Conservation (phyloP, 53 echinoderm and acorn worm species). For the Luidia sarsii region DNA sequence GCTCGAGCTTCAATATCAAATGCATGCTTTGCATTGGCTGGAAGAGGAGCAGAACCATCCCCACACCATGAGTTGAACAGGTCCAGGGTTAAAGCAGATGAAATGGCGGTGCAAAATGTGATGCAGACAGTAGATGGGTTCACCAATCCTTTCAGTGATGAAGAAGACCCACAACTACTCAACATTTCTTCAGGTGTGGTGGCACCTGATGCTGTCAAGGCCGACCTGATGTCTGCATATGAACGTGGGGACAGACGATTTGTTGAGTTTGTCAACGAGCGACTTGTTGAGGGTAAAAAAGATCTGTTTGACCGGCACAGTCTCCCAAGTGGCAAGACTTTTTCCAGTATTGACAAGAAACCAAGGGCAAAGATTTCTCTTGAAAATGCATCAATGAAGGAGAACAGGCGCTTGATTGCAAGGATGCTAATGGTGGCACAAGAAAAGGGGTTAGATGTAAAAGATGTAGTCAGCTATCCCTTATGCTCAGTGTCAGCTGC, state of each 20-base stretch:
- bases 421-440: constrained; percentile 58
- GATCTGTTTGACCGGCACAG: constrained; percentile 53
- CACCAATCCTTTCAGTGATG: constrained; percentile 30
- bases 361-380: constrained; percentile 34
- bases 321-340: constrained; percentile 58
- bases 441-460: constrained; percentile 53
- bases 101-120: constrained; percentile 20
- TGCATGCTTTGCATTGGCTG: neutral
- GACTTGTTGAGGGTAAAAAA: constrained; percentile 35
- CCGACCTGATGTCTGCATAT: constrained; percentile 31
- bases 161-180: constrained; percentile 49
- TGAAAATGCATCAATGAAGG: constrained; percentile 55
- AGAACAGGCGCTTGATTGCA: constrained; percentile 58
- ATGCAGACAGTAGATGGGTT: constrained; percentile 26
- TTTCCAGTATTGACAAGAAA: constrained; percentile 40
- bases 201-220: constrained; percentile 37
- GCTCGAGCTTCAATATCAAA: constrained; percentile 2
- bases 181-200: constrained; percentile 60
- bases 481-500: constrained; percentile 56
- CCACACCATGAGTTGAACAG: constrained; percentile 4
- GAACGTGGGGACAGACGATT: constrained; percentile 49
- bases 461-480: constrained; percentile 40
- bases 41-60: neutral
- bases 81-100: constrained; percentile 12
- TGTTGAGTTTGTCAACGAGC: constrained; percentile 27